Base-by-base conservation (phyloP, 2,888 invertebrate genomes). In the Drosophila austrosaltans region DNA sequence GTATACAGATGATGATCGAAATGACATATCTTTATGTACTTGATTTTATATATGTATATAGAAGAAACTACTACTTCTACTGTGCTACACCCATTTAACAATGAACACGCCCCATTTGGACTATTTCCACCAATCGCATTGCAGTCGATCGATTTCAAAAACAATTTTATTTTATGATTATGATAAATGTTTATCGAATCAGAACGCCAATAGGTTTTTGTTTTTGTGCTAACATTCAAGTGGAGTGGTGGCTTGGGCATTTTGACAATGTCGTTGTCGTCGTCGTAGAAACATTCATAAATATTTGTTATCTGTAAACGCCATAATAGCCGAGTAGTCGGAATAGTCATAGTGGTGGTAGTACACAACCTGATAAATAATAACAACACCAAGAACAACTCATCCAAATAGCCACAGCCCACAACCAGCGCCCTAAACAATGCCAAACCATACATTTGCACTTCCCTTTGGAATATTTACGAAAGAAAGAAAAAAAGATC, bases 181-280 rank as follows among this genome's bases (percentile, higher is more conserved):
- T 86, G 91, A 90, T 90, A 91, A 91, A 90, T 81, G 76, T 90
- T 90, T 91, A 90, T 91, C 90, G 90, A 91, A 90, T 91, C 87
- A 84, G 78, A 91, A 85, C 81, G 78, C 77, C 82, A 80, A 82
- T 80, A 75, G 77, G 65, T 48, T 58, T 69, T 66, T 66, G 56
- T 75, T 77, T 54, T 63, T 66, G 71, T 72, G 5, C 32, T 58
- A 42, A 59, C 66, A 39, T 22, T 53, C 16, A 42, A 28, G 25
- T 32, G 40, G 16, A 61, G 62, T 62, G 69, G 57, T 62, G 69
- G 57, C 66, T 72, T 71, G 78, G 77, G 78, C 72, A 72, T 84
- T 84, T 82, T 72, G 87, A 87, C 82, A 78, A 79, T 71, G 73
- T 73, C 75, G 67, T 66, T 68, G 70, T 74, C 20, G 44, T 48